Conservation (phyloP, 2,888 invertebrate genomes). For the Sminthurides aquaticus region DNA sequence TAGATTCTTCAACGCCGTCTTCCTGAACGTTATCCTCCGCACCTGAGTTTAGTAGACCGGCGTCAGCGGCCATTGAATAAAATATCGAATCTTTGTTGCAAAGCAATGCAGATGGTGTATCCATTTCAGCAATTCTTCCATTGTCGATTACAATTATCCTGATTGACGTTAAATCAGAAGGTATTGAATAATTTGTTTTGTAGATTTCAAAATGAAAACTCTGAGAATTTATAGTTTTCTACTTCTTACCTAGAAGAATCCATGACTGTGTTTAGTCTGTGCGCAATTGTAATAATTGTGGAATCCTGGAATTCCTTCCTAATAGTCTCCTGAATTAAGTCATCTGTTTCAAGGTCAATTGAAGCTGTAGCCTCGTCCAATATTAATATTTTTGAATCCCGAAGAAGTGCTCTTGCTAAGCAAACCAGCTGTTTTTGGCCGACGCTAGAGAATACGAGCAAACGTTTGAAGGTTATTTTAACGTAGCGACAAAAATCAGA, state of each 20-base stretch:
- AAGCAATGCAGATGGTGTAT: slow-evolving; percentile 46
- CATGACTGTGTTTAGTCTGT: slow-evolving; percentile 85
- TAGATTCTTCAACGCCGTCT: neutral
- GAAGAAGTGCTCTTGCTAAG: slow-evolving; percentile 35
- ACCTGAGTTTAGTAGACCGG: slow-evolving; percentile 47
- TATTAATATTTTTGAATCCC: slow-evolving; percentile 34
- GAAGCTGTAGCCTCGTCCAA: slow-evolving; percentile 65
- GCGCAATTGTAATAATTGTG: slow-evolving; percentile 86
- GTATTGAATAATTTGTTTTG: neutral
- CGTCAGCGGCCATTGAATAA: slow-evolving; percentile 51
- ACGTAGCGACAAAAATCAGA: too few relatives aligned
- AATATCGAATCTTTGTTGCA: slow-evolving; percentile 48
- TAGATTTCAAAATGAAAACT: neutral
- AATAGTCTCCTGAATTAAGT: slow-evolving; percentile 71
- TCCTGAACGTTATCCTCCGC: neutral
- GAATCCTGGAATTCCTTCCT: slow-evolving; percentile 75
- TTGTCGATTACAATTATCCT: slow-evolving; percentile 48
- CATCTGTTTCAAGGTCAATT: slow-evolving; percentile 84
- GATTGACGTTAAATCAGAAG: slow-evolving; percentile 33
- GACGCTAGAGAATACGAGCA: slow-evolving; percentile 29
- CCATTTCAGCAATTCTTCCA: slow-evolving; percentile 48
- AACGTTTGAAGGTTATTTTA: too few relatives aligned
- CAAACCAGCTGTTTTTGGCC: slow-evolving; percentile 41
- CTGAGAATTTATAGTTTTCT: too few relatives aligned
- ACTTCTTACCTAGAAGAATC: slow-evolving; percentile 70